These are phyloP conservation scores for Dipus sagitta DNA, from an alignment of 2,797 vertebrate genomes.

Conservation along the genomic window DNA sequence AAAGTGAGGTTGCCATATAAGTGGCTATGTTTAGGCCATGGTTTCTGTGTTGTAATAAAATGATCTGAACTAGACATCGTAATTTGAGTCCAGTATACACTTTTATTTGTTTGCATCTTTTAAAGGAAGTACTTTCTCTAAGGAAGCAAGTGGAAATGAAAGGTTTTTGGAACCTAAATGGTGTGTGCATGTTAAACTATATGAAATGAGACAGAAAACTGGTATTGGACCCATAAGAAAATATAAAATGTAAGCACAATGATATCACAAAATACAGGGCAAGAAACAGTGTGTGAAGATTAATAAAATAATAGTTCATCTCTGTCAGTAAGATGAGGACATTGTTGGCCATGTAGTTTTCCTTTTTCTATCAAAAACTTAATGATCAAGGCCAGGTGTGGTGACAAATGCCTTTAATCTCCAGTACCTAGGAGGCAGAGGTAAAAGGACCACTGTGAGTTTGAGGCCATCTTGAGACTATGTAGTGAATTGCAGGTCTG, in stretches of 20 bases:
- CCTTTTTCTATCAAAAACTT: too few species aligned
- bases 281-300: neutral
- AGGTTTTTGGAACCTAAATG: fast-evolving
- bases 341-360: too few species aligned
- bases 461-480: too few species aligned
- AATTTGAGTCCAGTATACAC: neutral
- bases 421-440: too few species aligned
- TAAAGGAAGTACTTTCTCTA: neutral
- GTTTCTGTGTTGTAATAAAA: neutral
- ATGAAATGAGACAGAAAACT: neutral
- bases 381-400: too few species aligned
- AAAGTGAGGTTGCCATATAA: neutral
- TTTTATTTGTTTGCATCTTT: neutral
- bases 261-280: neutral
- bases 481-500: too few species aligned
- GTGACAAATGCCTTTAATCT: too few species aligned
- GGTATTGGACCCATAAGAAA: neutral
- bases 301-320: neutral
- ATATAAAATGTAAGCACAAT: neutral
- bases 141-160: neutral
- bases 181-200: neutral
- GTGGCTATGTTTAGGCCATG: neutral
- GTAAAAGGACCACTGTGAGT: too few species aligned
- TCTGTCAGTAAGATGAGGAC: neutral
- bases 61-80: neutral